A percentile compares a stretch with the other conserved stretches of the same genome.
phyloP scores from a whole-genome alignment of 2,888 invertebrate species.

The Nymphalis urticae region DNA sequence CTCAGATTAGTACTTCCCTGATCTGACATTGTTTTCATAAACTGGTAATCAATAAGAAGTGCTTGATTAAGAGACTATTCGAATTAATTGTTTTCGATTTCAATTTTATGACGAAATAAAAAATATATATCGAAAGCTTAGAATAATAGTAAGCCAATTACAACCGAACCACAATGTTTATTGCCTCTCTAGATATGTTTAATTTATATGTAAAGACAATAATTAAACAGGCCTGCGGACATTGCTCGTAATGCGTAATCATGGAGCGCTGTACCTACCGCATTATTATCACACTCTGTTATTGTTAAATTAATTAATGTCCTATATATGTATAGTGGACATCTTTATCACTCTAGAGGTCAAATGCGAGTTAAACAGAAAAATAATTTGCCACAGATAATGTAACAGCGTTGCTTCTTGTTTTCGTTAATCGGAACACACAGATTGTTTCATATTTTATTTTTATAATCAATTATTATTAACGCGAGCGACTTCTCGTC shows the following conservation, averaged over 20 bases:
- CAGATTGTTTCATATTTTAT: conserved; percentile 4
- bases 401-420: conserved; percentile 56
- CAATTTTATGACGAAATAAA: no score
- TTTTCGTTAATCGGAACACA: conserved; percentile 20
- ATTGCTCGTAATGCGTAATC: not conserved
- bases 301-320: conserved; percentile 57
- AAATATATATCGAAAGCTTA: no score
- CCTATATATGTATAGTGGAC: conserved; percentile 36
- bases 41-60: no score
- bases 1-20: no score
- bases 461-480: no score
- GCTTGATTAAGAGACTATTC: no score
- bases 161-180: no score
- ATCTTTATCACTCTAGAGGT: conserved; percentile 58
- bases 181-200: not conserved
- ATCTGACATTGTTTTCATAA: no score
- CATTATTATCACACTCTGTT: conserved; percentile 42
- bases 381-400: conserved; percentile 78
- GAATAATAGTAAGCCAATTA: no score
- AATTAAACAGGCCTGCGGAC: not conserved
- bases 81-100: no score
- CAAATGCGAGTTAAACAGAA: conserved; percentile 67
- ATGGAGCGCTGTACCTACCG: conserved; percentile 24
- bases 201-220: conserved; percentile 2
- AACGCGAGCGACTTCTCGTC: no score